Conservation (phyloP, 1,140 invertebrate genomes). For the Hydropsyche tenuis region DNA sequence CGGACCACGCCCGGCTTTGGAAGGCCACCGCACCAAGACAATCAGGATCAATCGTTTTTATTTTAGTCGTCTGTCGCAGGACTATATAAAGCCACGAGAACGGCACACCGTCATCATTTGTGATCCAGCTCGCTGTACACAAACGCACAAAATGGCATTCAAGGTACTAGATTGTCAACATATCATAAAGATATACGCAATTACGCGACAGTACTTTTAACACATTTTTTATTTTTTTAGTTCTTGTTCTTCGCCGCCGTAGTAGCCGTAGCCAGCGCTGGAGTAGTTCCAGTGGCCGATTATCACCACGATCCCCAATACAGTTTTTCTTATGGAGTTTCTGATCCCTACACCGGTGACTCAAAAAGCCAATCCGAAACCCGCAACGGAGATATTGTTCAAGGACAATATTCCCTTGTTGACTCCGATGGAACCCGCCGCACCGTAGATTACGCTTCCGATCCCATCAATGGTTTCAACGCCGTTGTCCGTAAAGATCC, state of each 20-base stretch:
- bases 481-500: constrained; percentile 61
- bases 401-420: constrained; percentile 62
- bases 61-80: neutral
- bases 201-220: neutral
- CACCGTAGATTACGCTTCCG: constrained; percentile 66
- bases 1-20: constrained; percentile 17
- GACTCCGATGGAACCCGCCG: constrained; percentile 65
- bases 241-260: constrained; percentile 52
- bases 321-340: constrained; percentile 54
- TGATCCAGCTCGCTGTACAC: constrained; percentile 36
- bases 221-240: constrained; percentile 48
- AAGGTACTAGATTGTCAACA: constrained; percentile 7
- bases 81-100: constrained; percentile 38
- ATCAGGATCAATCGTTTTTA: constrained; percentile 19
- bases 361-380: constrained; percentile 65
- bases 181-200: neutral
- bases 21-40: neutral
- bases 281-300: constrained; percentile 54
- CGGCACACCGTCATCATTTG: constrained; percentile 41
- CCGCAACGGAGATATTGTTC: constrained; percentile 64
- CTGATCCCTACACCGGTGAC: constrained; percentile 61
- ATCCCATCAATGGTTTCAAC: constrained; percentile 63
- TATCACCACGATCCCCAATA: constrained; percentile 58
- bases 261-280: constrained; percentile 57
- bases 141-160: constrained; percentile 44